phyloP scores from a whole-genome alignment of 2,113 vertebrate genomes.

The Sander lucioperca region DNA sequence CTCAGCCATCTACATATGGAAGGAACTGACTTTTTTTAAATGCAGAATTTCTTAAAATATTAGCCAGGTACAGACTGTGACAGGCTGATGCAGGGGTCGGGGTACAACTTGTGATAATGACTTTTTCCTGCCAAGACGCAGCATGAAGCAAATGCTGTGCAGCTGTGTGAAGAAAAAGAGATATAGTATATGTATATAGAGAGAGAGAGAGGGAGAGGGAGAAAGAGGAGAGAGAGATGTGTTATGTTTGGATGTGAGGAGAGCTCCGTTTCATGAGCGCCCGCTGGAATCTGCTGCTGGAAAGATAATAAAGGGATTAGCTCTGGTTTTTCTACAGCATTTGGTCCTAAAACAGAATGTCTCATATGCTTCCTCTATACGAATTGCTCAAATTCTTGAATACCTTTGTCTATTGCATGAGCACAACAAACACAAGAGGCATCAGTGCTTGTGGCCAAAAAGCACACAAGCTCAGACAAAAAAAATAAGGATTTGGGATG shows the following conservation, averaged over 20 bases:
- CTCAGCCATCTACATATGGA: conserved; percentile 55
- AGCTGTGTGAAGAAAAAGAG: conserved; percentile 82
- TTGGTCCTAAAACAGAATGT: conserved; percentile 94
- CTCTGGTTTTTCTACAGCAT: conserved; percentile 89
- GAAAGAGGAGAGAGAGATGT: conserved; percentile 66
- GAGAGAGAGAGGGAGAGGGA: not conserved
- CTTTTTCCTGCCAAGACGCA: conserved; percentile 80
- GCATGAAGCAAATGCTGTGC: conserved; percentile 86
- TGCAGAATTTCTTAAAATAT: conserved; percentile 55
- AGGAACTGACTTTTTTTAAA: conserved; percentile 26
- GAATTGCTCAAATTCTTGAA: conserved; percentile 89
- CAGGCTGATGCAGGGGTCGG: conserved; percentile 55
- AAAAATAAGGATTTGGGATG: conserved; percentile 13
- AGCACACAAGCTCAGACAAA: conserved; percentile 25
- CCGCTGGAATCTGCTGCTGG: conserved; percentile 92
- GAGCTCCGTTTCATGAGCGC: conserved; percentile 87
- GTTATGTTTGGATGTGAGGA: conserved; percentile 88
- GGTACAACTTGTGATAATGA: conserved; percentile 75
- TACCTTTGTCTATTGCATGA: conserved; percentile 91
- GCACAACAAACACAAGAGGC: conserved; percentile 59
- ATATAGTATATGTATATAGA: conserved; percentile 12
- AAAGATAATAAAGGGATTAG: conserved; percentile 96
- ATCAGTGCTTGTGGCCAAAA: conserved; percentile 41
- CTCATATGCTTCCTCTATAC: conserved; percentile 95
- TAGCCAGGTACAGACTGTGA: conserved; percentile 73